Percentiles rank a stretch among this genome's conserved stretches.
Evolutionary conservation across 2,797 vertebrate genomes (phyloP).

Genomic region (Anguilla marmorata): DNA sequence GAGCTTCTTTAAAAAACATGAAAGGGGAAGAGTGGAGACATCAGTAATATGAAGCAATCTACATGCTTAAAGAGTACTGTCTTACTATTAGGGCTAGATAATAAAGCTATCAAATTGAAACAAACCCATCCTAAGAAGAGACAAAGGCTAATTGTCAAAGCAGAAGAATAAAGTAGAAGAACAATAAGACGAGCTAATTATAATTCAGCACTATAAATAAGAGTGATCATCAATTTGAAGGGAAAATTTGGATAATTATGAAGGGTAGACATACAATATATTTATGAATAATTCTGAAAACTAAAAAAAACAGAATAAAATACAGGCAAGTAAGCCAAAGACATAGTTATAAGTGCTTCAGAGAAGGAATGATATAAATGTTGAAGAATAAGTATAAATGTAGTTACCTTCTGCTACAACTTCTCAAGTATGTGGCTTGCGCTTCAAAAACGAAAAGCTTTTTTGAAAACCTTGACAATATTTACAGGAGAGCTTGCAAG

Average conservation of each 20-base stretch:
- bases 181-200: not conserved
- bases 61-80: not conserved
- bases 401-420: not conserved
- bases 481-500: not conserved
- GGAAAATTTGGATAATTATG: not conserved
- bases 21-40: not conserved
- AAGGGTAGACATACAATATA: not conserved
- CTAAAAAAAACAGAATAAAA: not conserved
- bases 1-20: not conserved
- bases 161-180: not conserved
- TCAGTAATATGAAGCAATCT: not conserved
- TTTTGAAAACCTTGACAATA: not conserved
- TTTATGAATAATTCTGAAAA: not conserved
- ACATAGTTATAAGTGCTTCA: not conserved
- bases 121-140: not conserved
- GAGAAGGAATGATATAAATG: not conserved
- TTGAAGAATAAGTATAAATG: not conserved
- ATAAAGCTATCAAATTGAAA: not conserved
- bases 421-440: not conserved
- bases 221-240: not conserved
- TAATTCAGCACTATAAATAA: not conserved
- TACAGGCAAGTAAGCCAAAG: not conserved
- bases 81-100: not conserved
- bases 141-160: not conserved
- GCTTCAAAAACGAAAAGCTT: not conserved